Evolutionary conservation across 1,140 invertebrate species (phyloP).

Genomic region (Lutraria rhynchaena): DNA sequence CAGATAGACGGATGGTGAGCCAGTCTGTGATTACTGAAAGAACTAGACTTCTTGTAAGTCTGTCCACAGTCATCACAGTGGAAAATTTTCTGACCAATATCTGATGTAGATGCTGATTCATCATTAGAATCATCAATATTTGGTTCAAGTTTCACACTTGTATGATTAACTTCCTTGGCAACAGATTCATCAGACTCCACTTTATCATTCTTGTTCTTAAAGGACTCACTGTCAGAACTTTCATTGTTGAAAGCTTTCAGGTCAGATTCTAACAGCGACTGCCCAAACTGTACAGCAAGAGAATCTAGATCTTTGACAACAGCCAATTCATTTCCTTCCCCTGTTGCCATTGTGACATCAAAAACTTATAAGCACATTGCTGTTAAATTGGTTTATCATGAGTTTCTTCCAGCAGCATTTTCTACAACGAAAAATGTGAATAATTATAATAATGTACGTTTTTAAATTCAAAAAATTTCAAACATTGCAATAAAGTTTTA

Average conservation of each 20-base stretch:
- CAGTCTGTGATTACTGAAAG: constrained; percentile 56
- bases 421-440: too few species aligned
- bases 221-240: constrained; percentile 14
- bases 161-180: background rate
- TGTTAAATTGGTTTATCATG: too few species aligned
- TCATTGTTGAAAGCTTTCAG: constrained; percentile 29
- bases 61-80: constrained; percentile 52
- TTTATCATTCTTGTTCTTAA: background rate
- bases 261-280: constrained; percentile 51
- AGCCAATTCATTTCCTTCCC: constrained; percentile 3
- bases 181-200: constrained; percentile 3
- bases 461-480: too few species aligned
- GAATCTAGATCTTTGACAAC: constrained; percentile 44
- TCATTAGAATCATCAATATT: constrained; percentile 4
- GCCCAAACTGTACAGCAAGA: constrained; percentile 53
- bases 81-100: constrained; percentile 4
- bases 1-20: constrained; percentile 56
- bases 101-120: background rate
- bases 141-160: background rate
- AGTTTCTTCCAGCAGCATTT: too few species aligned
- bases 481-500: too few species aligned
- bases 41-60: constrained; percentile 46
- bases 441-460: too few species aligned
- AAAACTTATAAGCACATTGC: too few species aligned
- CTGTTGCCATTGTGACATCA: constrained; percentile 19